Percentiles rank a stretch among this genome's conserved stretches.
Conservation (phyloP, 2,888 invertebrate species). For the Spisula solida region DNA sequence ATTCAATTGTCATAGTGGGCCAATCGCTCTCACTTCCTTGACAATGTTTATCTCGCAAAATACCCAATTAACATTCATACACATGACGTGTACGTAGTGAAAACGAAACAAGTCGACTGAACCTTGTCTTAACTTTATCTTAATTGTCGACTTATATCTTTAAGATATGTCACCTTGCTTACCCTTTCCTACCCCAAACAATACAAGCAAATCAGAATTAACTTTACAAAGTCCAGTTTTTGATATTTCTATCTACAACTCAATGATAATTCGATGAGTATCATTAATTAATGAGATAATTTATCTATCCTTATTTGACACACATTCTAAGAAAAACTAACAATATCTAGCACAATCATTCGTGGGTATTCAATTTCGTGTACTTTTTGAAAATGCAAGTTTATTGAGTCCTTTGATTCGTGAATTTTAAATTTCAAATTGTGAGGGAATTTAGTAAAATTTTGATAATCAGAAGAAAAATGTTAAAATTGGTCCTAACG, state of each 20-base stretch:
- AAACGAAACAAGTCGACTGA: not conserved
- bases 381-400: too few relatives aligned
- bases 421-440: too few relatives aligned
- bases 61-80: not conserved
- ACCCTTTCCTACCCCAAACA: constrained; percentile 44
- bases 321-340: not conserved
- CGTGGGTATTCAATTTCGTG: too few relatives aligned
- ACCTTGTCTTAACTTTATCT: constrained; percentile 65
- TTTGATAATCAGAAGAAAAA: too few relatives aligned
- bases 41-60: not conserved
- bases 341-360: not conserved
- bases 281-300: not conserved
- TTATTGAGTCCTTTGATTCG: too few relatives aligned
- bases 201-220: constrained; percentile 46
- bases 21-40: not conserved
- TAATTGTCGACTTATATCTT: constrained; percentile 49
- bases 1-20: not conserved
- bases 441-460: too few relatives aligned
- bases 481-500: too few relatives aligned
- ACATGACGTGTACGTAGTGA: not conserved
- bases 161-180: constrained; percentile 61
- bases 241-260: constrained; percentile 34
- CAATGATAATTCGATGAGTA: not conserved
- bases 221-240: constrained; percentile 56
- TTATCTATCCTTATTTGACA: not conserved